Evolutionary conservation across 2,113 vertebrate genomes (phyloP), one percentile per base, ranked within the genome.

Genomic region (Phalacrocorax aristotelis): DNA sequence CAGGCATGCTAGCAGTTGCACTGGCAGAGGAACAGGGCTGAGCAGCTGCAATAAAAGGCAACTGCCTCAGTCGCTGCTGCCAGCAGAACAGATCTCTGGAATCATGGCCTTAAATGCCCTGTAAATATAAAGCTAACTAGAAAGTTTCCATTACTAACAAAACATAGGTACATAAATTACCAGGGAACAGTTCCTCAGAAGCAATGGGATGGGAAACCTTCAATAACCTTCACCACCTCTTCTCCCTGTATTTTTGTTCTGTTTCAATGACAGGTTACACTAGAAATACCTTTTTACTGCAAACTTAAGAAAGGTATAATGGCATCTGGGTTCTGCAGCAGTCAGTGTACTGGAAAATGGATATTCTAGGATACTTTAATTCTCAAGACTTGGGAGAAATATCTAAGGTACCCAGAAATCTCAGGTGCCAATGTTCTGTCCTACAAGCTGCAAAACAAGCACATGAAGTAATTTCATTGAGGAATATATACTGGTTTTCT

Each of bases 11-110:
- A 36, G 69, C 83, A 16, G 62, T 46, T 20, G 77, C 36, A 2
- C 69, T 91, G 96, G 68, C 95, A 93, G 19, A 61, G 55, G 52
- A 74, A 40, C 30, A 3, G 84, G 18, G 66, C 79, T 42, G 46
- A 95, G 95, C 96, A 96, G 94, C 93, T 97, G 96, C 95, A 93
- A 6, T 19, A 40, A 30, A 74, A 91, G 81, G 64, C 4, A 5
- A 83, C 1, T 65, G 93, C 80, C 51, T 17, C 36, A 89, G 83
- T 8, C 72, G 23, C 49, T 77, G 69, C 90, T 87, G 95, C 87
- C 93, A 94, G 95, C 83, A 82, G 46, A 74, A 62, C 77, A 49
- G 18, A 84, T 9, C 94, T 42, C 94, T 55, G 78, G 21, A 55
- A 54, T 25, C 3, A 0, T 30, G 74, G 19, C 96, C 96, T 96